These are phyloP conservation scores for Calephelis nemesis DNA, from an alignment of 1,140 invertebrate species.

Conservation along the genomic window DNA sequence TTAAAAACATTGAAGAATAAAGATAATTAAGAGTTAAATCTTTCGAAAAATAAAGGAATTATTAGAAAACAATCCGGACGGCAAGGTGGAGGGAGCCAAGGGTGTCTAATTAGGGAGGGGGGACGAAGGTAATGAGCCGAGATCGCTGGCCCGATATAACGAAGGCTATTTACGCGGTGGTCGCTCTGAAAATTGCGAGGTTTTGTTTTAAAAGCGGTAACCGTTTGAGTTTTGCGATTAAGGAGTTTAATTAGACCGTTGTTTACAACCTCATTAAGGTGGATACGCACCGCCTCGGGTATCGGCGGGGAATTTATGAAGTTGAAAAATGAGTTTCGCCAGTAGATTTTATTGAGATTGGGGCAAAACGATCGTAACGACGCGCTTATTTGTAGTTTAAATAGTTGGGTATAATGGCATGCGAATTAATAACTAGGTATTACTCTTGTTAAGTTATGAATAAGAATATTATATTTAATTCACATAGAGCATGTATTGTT, in stretches of 20 bases:
- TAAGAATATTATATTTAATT: too few species aligned
- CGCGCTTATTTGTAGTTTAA: slow-evolving; percentile 28
- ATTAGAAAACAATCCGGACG: slow-evolving; percentile 74
- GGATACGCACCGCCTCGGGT: slow-evolving; percentile 59
- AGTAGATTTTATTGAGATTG: slow-evolving; percentile 45
- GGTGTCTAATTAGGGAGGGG: slow-evolving; percentile 74
- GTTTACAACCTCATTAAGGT: slow-evolving; percentile 77
- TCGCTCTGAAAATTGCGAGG: slow-evolving; percentile 74
- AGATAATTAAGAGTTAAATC: slow-evolving; percentile 60
- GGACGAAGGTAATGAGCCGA: slow-evolving; percentile 72
- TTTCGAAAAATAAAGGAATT: slow-evolving; percentile 69
- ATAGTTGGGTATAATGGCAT: too few species aligned
- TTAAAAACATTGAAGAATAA: slow-evolving; percentile 32
- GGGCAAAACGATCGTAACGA: slow-evolving; percentile 7
- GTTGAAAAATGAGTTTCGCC: slow-evolving; percentile 72
- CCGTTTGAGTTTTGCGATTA: slow-evolving; percentile 78
- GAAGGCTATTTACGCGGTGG: slow-evolving; percentile 75
- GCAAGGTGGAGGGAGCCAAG: slow-evolving; percentile 47
- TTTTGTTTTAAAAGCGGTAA: slow-evolving; percentile 77
- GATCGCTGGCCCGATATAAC: slow-evolving; percentile 75
- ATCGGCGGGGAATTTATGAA: slow-evolving; percentile 73
- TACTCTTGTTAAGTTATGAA: neutral
- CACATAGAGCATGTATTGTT: neutral
- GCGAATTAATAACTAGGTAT: neutral
- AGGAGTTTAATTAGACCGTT: slow-evolving; percentile 78